Base-by-base conservation (phyloP, 2,888 invertebrate species). In the Strigamia transsilvanica region DNA sequence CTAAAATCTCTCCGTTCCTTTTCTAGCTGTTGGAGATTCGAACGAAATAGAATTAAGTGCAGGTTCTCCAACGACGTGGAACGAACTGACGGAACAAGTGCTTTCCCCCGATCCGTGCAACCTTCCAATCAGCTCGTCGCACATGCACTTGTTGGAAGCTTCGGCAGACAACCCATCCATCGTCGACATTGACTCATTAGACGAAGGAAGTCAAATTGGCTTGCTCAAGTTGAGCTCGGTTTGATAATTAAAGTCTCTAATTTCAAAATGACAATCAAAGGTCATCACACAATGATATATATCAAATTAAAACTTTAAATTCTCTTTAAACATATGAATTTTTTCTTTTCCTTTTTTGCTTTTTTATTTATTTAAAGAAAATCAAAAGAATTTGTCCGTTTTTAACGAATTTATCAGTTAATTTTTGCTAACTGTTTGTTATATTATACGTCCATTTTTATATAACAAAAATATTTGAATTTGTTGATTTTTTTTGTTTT, bases 181-280 rank as follows among this genome's bases (percentile, higher is more conserved):
- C 82, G 90, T 95, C 85, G 95, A 95, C 90, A 91, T 95, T 86
- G 95, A 95, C 89, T 94, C 94, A 85, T 90, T 95, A 85, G 94
- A 94, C 86, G 93, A 93, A 84, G 91, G 84, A 15, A 83, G 83
- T 82, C 84, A 84, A 79, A 83, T 83, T 27, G 85, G 85, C 56
- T 82, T 85, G 9, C 81, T 85, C 13, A 85, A 84, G 66, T 80
- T 82, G 15, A 82, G 82, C 81, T 73, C 82, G 9, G 83, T 83
- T 61, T 83, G 82, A 82, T 23, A 18, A 9, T 32, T 32, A 12
- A 27, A n/a, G 3, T 18, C 73, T 78, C 2, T 12, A 61, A 61
- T 18, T 18, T 18, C 4, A 18, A 61, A 61, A 15, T 15, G 61
- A 61, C 61, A 61, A 61, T 61, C 61, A 61, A 61, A 61, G 61